Evolutionary conservation across 1,140 invertebrate species (phyloP).

Genomic region (Reticulitermes speratus): DNA sequence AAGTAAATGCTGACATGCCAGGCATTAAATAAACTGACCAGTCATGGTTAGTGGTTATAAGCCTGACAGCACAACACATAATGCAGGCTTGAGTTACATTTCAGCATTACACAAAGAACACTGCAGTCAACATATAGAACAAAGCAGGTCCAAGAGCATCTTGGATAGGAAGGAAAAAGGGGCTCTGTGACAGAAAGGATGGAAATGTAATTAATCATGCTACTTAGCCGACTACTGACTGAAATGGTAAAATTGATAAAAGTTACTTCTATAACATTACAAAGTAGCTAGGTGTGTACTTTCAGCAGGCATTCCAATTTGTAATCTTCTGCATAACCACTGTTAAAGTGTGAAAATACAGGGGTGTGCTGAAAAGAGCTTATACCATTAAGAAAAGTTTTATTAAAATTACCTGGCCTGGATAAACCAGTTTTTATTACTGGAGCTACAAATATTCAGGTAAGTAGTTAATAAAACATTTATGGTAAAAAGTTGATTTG

Average conservation of each 20-base stretch:
- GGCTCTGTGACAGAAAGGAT: background rate
- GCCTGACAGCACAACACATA: too few species aligned
- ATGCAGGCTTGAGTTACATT: background rate
- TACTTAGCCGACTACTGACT: background rate
- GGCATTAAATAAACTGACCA: too few species aligned
- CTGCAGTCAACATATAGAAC: background rate
- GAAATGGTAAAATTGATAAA: background rate
- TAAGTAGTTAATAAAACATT: too few species aligned
- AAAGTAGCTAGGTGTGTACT: background rate
- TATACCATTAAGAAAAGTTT: too few species aligned
- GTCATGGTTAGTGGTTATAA: too few species aligned
- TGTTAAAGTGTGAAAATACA: slow-evolving; percentile 13
- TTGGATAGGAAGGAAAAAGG: background rate
- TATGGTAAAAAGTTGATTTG: too few species aligned
- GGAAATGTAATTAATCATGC: slow-evolving; percentile 2
- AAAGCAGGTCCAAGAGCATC: background rate
- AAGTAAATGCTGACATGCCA: too few species aligned
- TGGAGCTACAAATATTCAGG: too few species aligned
- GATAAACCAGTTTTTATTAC: too few species aligned
- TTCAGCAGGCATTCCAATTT: background rate
- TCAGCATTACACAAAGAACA: background rate
- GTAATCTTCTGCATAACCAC: background rate
- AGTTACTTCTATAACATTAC: background rate
- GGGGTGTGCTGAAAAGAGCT: background rate
- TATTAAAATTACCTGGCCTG: too few species aligned